Base-by-base conservation (phyloP, 2,888 invertebrate genomes). In the Himalopsyche tibetana region DNA sequence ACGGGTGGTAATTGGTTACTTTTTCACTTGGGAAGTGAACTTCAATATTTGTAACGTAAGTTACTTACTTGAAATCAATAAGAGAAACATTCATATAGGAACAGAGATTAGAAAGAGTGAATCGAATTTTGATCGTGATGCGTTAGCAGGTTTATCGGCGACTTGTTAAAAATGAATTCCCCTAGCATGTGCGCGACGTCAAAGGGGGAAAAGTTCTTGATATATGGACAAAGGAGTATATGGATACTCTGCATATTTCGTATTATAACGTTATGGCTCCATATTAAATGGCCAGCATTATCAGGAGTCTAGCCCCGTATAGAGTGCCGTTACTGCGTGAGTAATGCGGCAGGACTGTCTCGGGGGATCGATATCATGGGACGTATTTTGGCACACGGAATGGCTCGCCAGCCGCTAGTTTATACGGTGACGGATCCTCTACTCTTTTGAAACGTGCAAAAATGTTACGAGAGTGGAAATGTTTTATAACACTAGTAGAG, bases 321-420 rank as follows among this genome's bases (percentile, higher is more conserved):
- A 63, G 19, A 63, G 63, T 63, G 80, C 80, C 80, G 80, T 80
- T 80, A 80, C 80, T 19, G 80, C 80, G 80, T 28, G 80, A 80
- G 80, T 80, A 40, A 80, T 80, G 80, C 40, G 40, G 40, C 42
- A 38, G 80, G 80, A 42, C 38, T 42, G 80, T 80, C 80, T 42
- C 80, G 40, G 17, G 80, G 80, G 80, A 80, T 80, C 80, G 80
- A 80, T 80, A 80, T 42, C 80, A 42, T n/a, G 80, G 80, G 80
- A 80, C 80, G 80, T 36, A 42, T 80, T 80, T 80, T 80, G 80
- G 38, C 80, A 42, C 80, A 28, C 28, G 40, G 80, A 28, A 38
- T 42, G 19, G 40, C 80, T 42, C 80, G 40, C 40, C 80, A 36
- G 80, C 40, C 80, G 80, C 38, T 80, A 80, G 80, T 80, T 80